Evolutionary conservation across 2,113 vertebrate species (phyloP), one percentile per base, ranked within the genome.

Genomic region (Axis porcinus): DNA sequence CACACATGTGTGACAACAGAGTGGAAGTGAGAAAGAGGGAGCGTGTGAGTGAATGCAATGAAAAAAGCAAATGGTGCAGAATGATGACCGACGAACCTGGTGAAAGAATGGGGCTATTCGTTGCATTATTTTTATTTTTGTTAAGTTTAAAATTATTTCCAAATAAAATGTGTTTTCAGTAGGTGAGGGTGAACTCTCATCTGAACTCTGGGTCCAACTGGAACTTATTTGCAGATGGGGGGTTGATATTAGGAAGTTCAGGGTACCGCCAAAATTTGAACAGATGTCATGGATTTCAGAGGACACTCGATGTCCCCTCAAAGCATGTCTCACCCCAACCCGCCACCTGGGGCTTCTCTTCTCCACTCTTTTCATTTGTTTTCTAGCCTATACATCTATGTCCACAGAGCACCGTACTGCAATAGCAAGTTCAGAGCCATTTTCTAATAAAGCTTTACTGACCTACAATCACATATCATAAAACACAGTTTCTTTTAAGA

Each of bases 111-210:
- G 67, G 5, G 28, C 23, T 43, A 14, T 6, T 62, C 55, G 67
- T 36, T 13, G 7, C 30, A 28, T 12, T 81, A 30, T 14, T 74
- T 62, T 55, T 27, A 60, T 19, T 86, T 76, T 25, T 90, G 74
- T 15, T 57, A 47, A 93, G 28, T 57, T 89, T 81, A 82, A 76
- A 83, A 60, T 54, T 57, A 93, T 93, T 92, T 86, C 86, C 78
- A 78, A 54, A 81, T 62, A 84, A 92, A 95, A 19, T 3, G 4
- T 10, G 45, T 28, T 89, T 57, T 27, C 57, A 78, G 55, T 13
- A 1, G 6, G 19, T 7, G 50, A 85, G 27, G 8, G 82, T 60
- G 54, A n/a, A 33, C 11, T 67, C 64, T 67, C 64, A 67, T 67
- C 7, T 54, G 57, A 62, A 92, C 21, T 45, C 43, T 64, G 86